Percentiles rank a stretch among this genome's conserved stretches.
These are phyloP conservation scores for Chionodraco myersi DNA, from an alignment of 2,113 vertebrate genomes.

Conservation along the genomic window DNA sequence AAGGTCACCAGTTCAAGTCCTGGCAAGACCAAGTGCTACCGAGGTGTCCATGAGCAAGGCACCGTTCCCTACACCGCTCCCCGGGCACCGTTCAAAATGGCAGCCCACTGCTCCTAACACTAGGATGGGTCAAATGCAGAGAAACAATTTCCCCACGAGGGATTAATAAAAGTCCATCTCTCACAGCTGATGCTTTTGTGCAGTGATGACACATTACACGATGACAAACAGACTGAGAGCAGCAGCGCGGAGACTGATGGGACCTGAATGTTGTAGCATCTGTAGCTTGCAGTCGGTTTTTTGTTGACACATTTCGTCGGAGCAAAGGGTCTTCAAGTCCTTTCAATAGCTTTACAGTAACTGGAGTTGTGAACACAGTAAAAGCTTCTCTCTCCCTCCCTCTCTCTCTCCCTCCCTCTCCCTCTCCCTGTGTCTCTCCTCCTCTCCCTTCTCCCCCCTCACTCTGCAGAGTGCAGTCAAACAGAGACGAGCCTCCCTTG, in stretches of 20 bases:
- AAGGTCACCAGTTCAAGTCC: no score
- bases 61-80: no score
- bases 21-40: no score
- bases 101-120: no score
- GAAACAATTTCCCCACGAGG: no score
- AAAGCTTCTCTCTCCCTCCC: slow-evolving; percentile 18
- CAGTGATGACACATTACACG: slow-evolving; percentile 1
- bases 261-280: slow-evolving; percentile 10
- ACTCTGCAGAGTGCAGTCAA: slow-evolving; percentile 64
- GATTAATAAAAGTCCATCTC: no score
- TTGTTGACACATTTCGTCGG: slow-evolving; percentile 6
- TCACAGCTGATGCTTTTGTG: no score
- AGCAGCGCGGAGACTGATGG: slow-evolving; percentile 28
- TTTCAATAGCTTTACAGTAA: slow-evolving; percentile 31
- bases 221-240: slow-evolving; percentile 38
- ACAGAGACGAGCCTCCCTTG: slow-evolving; percentile 47
- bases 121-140: no score
- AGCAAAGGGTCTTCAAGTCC: slow-evolving; percentile 9
- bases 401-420: background rate
- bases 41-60: no score
- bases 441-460: slow-evolving; percentile 30
- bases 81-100: no score
- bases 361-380: slow-evolving; percentile 26
- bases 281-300: slow-evolving; percentile 15
- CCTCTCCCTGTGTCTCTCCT: background rate